Conservation (phyloP, 2,888 invertebrate genomes). For the Proisotoma minuta region DNA sequence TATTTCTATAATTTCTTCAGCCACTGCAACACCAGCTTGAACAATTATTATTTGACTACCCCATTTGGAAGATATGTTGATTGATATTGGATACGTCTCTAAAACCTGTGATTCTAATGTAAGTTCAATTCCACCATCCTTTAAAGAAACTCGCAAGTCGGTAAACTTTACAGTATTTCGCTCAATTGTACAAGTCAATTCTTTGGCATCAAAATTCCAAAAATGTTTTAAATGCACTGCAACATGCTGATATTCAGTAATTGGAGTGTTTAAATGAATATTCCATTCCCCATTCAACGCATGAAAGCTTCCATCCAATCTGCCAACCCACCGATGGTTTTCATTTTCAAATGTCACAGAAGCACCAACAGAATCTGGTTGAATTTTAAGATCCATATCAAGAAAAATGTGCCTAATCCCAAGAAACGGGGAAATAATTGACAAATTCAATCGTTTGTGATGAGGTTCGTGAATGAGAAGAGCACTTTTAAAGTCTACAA, state of each 20-base stretch:
- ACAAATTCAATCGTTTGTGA: slow-evolving; percentile 29
- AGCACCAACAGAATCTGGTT: slow-evolving; percentile 5
- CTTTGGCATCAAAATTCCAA: neutral
- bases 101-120: neutral
- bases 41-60: neutral
- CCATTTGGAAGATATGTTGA: neutral
- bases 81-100: neutral
- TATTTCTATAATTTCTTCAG: slow-evolving; percentile 19
- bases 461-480: slow-evolving; percentile 28
- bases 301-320: slow-evolving; percentile 26
- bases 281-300: slow-evolving; percentile 19
- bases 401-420: slow-evolving; percentile 28
- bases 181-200: neutral
- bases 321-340: slow-evolving; percentile 34
- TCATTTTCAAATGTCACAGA: slow-evolving; percentile 40
- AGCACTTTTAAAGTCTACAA: slow-evolving; percentile 35
- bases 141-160: slow-evolving; percentile 7
- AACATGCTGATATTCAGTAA: slow-evolving; percentile 36
- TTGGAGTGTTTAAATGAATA: slow-evolving; percentile 36
- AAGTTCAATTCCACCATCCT: neutral
- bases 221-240: slow-evolving; percentile 17
- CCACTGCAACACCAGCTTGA: slow-evolving; percentile 15
- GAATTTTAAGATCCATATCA: slow-evolving; percentile 26
- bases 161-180: slow-evolving; percentile 7
- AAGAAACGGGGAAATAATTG: slow-evolving; percentile 35